Base-by-base conservation (phyloP, 2,113 vertebrate species). In the Acrocephalus arundinaceus region DNA sequence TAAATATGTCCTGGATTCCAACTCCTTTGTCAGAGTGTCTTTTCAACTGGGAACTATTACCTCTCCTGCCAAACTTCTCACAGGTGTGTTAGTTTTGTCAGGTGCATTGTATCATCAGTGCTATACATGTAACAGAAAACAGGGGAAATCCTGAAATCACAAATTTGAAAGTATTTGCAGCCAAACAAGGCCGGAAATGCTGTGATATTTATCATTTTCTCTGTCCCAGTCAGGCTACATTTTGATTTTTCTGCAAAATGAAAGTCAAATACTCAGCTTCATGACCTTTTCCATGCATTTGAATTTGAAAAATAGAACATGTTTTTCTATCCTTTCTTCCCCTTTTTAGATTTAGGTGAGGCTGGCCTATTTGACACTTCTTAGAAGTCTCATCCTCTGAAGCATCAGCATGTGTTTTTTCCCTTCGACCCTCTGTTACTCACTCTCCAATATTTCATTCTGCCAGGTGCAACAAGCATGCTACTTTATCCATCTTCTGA, bases 401-500 rank as follows among this genome's bases (percentile, higher is more conserved):
- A 73, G 33, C 48, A 46, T 86, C 72, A 81, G 48, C 48, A 35
- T 33, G 59, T 68, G 11, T 2, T 58, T 13, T 54, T 68, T 73
- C 13, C 4, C 55, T 74, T 83, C 33, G 31, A n/a, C 46, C 78
- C 41, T 94, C 81, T 61, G 30, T 75, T 93, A 87, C 48, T 65
- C 49, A 28, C 3, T 37, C 72, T 55, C 57, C 55, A 59, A 28
- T 88, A 86, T 88, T 93, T 93, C 75, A 74, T 93, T 86, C 86
- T 84, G 82, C 72, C 86, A 94, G 92, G 83, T 97, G 93, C 88
- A 97, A 70, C 63, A 92, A 51, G 48, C 88, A 67, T 41, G 30
- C 43, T 92, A 95, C 89, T 95, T 97, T 94, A 96, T 95, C 92
- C 79, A 61, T 95, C 90, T 92, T 97, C 86, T 78, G 68, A 96